Base-by-base conservation (phyloP, 1,140 invertebrate species). In the Drosophila nasuta region DNA sequence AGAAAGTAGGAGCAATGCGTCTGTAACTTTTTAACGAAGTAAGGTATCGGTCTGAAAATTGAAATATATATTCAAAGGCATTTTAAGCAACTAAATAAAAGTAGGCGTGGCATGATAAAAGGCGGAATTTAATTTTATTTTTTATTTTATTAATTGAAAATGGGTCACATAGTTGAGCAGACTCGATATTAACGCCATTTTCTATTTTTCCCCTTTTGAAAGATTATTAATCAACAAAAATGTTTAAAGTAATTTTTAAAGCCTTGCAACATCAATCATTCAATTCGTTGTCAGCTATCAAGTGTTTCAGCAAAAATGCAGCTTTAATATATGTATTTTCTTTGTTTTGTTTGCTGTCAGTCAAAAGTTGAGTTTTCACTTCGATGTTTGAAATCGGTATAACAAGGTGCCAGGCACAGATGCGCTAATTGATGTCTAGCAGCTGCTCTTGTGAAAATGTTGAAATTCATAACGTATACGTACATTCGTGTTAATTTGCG, bases 361-460 rank as follows among this genome's bases (percentile, higher is more conserved):
- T 57, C 20, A 65, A 38, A 49, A 48, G 52, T 56, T 41, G 51
- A 67, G n/a, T 35, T 66, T 56, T 30, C 38, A 46, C 20, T 66
- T 17, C 25, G 10, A 41, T 62, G 5, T 43, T 45, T 48, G 1
- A 48, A 60, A 25, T 11, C 10, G 30, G 7, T 30, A 63, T 20
- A 11, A 25, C 45, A 58, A 35, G 28, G 10, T 70, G 72, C 49
- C 66, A 83, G 80, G 66, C 57, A 56, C 72, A 66, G 79, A 65
- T 62, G 64, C 66, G 59, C 65, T 82, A 87, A 88, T 82, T 82
- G 77, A 88, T 80, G 57, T 74, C 72, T 48, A 52, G 11, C 64
- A 70, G 68, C 51, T 82, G 82, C 15, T 49, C n/a, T 20, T 10
- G n/a, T 25, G 13, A 5, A 46, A 72, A 71, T 68, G 20, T 65